Evolutionary conservation across 2,113 vertebrate genomes (phyloP).

Genomic region (Spea bombifrons): DNA sequence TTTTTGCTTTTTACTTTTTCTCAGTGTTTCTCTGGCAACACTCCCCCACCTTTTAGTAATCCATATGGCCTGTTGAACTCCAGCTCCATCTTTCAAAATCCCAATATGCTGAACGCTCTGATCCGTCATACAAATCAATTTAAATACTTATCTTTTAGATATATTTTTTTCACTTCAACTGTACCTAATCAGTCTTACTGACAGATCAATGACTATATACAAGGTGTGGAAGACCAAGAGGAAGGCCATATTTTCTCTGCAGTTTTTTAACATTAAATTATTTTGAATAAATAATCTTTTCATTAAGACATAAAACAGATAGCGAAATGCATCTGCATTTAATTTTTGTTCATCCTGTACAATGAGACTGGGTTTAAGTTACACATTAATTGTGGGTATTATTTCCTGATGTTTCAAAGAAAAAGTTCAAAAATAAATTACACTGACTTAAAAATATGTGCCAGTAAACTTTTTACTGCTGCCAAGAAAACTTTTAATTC

Average conservation of each 20-base stretch:
- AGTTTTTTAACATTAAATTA: neutral
- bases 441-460: too few species aligned
- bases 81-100: neutral
- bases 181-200: slow-evolving; percentile 1
- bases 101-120: neutral
- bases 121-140: neutral
- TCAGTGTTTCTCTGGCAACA: neutral
- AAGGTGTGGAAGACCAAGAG: neutral
- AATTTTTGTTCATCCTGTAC: neutral
- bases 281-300: neutral
- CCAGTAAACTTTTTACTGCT: too few species aligned
- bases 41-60: neutral
- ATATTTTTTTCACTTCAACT: neutral
- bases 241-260: neutral
- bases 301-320: neutral
- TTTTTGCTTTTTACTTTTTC: neutral
- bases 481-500: too few species aligned
- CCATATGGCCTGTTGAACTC: slow-evolving; percentile 1
- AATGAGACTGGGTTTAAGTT: neutral
- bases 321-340: neutral
- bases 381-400: neutral
- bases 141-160: slow-evolving; percentile 5
- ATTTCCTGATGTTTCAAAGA: neutral
- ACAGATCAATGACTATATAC: neutral
- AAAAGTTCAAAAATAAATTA: neutral